Evolutionary conservation across 2,113 vertebrate species (phyloP).

Genomic region (Caranx melampygus): DNA sequence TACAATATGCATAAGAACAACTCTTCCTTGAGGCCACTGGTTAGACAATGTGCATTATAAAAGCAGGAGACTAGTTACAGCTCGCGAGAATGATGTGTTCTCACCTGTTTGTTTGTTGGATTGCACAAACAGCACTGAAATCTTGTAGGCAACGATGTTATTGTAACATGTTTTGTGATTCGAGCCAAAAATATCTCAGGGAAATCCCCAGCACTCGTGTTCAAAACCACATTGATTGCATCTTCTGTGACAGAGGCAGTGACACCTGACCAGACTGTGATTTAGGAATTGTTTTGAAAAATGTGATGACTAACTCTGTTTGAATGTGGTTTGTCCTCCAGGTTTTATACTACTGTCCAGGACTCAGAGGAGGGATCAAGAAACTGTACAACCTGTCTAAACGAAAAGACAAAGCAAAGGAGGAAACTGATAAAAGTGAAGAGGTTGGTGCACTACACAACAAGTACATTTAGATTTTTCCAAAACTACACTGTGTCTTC

Average conservation of each 20-base stretch:
- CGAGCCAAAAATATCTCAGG: no score
- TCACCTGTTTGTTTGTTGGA: no score
- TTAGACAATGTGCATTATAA: not conserved
- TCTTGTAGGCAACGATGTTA: no score
- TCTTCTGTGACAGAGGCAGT: not conserved
- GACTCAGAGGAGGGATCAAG: slow-evolving; percentile 93
- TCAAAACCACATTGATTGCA: not conserved
- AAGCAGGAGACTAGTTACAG: not conserved
- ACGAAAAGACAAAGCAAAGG: slow-evolving; percentile 86
- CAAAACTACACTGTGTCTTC: not conserved
- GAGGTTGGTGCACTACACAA: slow-evolving; percentile 82
- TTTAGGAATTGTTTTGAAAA: not conserved
- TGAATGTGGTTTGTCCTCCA: slow-evolving; percentile 56
- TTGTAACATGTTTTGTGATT: no score
- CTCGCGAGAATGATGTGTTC: no score
- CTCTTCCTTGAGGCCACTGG: not conserved
- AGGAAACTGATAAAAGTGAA: slow-evolving; percentile 84
- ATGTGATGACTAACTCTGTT: not conserved
- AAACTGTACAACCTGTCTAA: slow-evolving; percentile 88
- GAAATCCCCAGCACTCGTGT: no score
- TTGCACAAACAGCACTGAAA: no score
- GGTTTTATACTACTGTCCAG: slow-evolving; percentile 97
- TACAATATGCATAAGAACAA: not conserved
- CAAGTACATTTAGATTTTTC: not conserved
- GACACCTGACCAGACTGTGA: not conserved